A percentile compares a stretch with the other conserved stretches of the same genome.
These are phyloP conservation scores for Triplophysa dalaica DNA, from an alignment of 2,113 vertebrate genomes.

Conservation along the genomic window DNA sequence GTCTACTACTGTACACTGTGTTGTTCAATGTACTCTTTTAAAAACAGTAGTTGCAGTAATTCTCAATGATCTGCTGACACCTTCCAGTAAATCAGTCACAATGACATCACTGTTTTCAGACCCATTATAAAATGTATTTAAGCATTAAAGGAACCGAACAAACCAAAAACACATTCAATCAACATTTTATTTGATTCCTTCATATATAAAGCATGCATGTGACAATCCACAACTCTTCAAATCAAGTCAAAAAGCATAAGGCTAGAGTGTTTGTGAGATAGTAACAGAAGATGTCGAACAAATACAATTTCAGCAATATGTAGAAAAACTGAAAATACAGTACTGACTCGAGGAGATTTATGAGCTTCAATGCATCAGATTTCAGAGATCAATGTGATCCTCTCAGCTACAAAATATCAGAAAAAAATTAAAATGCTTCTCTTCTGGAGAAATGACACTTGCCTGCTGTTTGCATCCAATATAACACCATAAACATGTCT, in stretches of 20 bases:
- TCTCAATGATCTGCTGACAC: no score
- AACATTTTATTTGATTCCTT: constrained; percentile 52
- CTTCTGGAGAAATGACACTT: neutral
- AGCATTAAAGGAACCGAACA: no score
- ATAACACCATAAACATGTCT: neutral
- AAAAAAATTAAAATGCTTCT: neutral
- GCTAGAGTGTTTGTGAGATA: constrained; percentile 34
- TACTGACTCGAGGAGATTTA: constrained; percentile 21
- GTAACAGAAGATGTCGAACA: constrained; percentile 13
- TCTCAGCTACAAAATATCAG: neutral
- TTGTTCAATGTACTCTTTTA: no score
- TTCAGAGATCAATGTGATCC: neutral
- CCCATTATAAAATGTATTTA: no score
- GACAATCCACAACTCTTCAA: constrained; percentile 25
- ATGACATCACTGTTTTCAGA: no score
- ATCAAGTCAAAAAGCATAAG: constrained; percentile 29
- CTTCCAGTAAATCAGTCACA: no score
- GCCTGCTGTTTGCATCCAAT: neutral
- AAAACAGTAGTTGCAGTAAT: no score
- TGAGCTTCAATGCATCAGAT: neutral
- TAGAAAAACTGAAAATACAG: constrained; percentile 37
- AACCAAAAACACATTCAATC: constrained; percentile 46
- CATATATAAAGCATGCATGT: constrained; percentile 53
- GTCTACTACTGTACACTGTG: no score
- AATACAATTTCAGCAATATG: constrained; percentile 5